phyloP scores from a whole-genome alignment of 2,113 vertebrate species.

The Bungarus multicinctus region DNA sequence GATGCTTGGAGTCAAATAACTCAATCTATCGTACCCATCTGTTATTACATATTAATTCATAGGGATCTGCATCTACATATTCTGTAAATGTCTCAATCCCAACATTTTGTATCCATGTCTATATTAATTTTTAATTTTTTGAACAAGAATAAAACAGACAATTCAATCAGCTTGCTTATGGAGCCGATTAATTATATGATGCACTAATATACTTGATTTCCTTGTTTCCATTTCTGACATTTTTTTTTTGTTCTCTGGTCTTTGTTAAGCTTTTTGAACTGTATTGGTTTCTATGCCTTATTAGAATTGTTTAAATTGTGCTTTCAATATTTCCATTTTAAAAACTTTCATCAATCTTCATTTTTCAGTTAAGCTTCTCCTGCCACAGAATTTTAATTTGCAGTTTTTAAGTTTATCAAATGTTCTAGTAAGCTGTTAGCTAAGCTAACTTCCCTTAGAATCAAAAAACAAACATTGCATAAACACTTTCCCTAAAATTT shows the following conservation, averaged over 20 bases:
- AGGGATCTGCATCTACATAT: not conserved
- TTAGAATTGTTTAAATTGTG: not conserved
- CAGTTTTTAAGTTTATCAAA: not conserved
- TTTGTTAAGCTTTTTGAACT: not conserved
- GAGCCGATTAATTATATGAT: not conserved
- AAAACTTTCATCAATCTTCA: not conserved
- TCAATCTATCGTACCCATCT: not conserved
- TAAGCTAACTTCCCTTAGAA: not conserved
- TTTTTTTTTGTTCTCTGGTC: not conserved
- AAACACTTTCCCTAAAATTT: not conserved
- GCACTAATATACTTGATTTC: not conserved
- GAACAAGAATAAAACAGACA: not conserved
- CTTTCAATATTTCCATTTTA: not conserved
- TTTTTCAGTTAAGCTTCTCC: not conserved
- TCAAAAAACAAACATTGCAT: not conserved
- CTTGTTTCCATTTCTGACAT: not conserved
- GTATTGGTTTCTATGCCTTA: not conserved
- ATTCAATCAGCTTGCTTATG: not conserved
- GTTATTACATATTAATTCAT: not conserved
- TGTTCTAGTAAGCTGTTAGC: not conserved
- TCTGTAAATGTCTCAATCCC: not conserved
- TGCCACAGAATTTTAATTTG: not conserved
- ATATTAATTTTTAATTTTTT: not conserved
- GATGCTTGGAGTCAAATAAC: not conserved
- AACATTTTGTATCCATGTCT: not conserved